Evolutionary conservation across 1,140 invertebrate species (phyloP), one percentile per base, ranked within the genome.

Genomic region (Euura lappo): DNA sequence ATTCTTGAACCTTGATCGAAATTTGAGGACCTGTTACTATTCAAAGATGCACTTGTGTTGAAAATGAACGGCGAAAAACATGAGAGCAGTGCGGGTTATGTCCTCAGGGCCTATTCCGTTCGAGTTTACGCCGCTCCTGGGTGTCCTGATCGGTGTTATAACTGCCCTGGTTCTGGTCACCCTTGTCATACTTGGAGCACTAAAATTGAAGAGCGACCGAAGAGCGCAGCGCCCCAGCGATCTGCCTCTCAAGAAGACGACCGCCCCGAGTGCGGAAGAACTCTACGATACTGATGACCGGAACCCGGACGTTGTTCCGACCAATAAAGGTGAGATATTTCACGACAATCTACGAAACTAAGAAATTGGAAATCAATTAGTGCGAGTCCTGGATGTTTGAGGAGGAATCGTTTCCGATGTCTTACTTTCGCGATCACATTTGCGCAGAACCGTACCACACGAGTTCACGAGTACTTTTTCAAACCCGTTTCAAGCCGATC

Each of bases 271-370:
- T 77, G 92, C 91, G 5, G 92, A 93, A 76, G 92, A 93, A 81
- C 87, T 93, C 75, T 93, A 92, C 80, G 91, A 92, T 72, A 89
- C 89, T 65, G 94, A 96, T 79, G 94, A 96, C 79, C 92, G 94
- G 77, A 96, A 96, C 88, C 94, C 94, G 2, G 94, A 96, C 84
- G 92, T 96, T 68, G 93, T 96, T 72, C 95, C 95, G 5, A 91
- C 93, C 80, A 95, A 94, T 86, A 95, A 95, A 93, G 94, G 95
- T 96, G 89, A 89, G 86, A 64, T 42, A 65, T 47, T 44, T 51
- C 43, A 42, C 6, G 8, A 73, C 8, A 28, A 28, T 28, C 28
- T 46, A 69, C 42, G 10, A 68, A 67, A 11, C 6, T 43, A 43
- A 2, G 8, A 65, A 28, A 7, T 65, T 28, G 11, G 8, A 64